Evolutionary conservation across 1,140 invertebrate genomes (phyloP).

Genomic region (Mactra quadrangularis): DNA sequence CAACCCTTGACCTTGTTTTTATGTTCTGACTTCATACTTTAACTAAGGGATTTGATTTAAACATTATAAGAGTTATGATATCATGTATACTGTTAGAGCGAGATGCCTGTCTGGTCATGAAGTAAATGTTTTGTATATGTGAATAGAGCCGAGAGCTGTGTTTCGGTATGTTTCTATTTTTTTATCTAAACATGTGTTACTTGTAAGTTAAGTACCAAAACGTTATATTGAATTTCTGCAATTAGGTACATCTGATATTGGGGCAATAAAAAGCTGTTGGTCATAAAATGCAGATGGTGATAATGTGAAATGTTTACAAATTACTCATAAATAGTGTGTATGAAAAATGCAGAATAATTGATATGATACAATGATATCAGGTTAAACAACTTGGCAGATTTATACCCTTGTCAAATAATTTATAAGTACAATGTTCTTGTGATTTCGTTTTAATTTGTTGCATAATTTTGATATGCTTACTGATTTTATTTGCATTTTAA

Average conservation of each 20-base stretch:
- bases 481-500: slow-evolving; percentile 9
- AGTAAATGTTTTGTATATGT: background rate
- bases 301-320: slow-evolving; percentile 24
- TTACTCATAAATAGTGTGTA: slow-evolving; percentile 32
- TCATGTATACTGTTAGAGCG: too few species aligned
- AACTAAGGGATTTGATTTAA: too few species aligned
- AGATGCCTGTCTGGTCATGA: too few species aligned
- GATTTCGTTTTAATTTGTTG: background rate
- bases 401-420: background rate
- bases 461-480: background rate
- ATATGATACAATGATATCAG: slow-evolving; percentile 27
- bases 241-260: slow-evolving; percentile 22
- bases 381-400: slow-evolving; percentile 24
- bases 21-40: too few species aligned
- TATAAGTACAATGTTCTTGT: background rate
- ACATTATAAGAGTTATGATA: too few species aligned
- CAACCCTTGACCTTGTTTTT: too few species aligned
- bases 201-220: slow-evolving; percentile 30
- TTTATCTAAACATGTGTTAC: slow-evolving; percentile 11
- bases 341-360: slow-evolving; percentile 32
- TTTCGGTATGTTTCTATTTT: too few species aligned
- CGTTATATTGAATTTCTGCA: slow-evolving; percentile 33
- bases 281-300: slow-evolving; percentile 41
- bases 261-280: background rate
- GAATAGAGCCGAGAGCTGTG: background rate